phyloP scores from a whole-genome alignment of 2,113 vertebrate genomes.

The Campylomormyrus tamandua region DNA sequence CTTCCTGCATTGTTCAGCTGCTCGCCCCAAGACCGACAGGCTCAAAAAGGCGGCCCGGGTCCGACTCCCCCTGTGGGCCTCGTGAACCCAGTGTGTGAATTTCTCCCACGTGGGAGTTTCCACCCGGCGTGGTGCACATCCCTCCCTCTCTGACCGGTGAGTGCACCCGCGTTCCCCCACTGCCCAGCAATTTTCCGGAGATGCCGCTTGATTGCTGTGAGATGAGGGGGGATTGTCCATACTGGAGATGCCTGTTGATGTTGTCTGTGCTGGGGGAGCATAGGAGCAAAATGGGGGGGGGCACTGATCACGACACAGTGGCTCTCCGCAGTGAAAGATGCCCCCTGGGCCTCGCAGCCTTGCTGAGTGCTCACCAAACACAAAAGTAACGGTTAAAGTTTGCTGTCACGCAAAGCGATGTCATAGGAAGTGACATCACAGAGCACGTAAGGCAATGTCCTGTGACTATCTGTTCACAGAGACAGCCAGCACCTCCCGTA shows the following conservation, averaged over 20 bases:
- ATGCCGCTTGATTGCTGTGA: background rate
- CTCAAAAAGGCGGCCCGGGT: background rate
- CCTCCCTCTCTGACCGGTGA: background rate
- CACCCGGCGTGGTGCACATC: background rate
- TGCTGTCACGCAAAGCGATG: background rate
- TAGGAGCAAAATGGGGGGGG: background rate
- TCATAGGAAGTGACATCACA: background rate
- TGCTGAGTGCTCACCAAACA: background rate
- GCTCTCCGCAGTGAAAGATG: background rate
- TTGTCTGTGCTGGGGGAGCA: background rate
- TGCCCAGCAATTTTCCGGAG: background rate
- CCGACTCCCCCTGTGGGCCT: background rate
- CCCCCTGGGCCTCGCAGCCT: background rate
- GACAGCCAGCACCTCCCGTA: background rate
- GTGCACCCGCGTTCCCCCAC: background rate
- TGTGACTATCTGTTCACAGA: background rate
- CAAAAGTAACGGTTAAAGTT: background rate
- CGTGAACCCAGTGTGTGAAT: too few relatives aligned
- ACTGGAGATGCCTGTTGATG: background rate
- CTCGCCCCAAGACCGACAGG: background rate
- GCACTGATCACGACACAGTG: background rate
- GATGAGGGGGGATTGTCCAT: background rate
- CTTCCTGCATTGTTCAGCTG: background rate
- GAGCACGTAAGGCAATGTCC: background rate
- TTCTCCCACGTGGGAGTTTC: background rate